Conservation (phyloP, 2,113 vertebrate species). For the Stictonetta naevosa region DNA sequence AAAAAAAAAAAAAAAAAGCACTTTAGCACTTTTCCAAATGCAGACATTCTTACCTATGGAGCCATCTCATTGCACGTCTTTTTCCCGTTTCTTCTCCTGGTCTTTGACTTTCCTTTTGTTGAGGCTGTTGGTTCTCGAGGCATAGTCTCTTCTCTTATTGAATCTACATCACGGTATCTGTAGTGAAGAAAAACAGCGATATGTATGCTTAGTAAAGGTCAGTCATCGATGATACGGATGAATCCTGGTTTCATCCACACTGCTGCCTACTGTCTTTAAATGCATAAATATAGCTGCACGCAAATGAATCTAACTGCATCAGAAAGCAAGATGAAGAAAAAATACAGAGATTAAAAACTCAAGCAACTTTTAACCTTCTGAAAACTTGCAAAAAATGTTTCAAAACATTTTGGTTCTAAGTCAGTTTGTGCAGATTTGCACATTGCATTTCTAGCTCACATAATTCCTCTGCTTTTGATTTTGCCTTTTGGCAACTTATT, state of each 20-base stretch:
- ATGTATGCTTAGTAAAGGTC: neutral
- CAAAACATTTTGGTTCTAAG: neutral
- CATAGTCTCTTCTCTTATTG: neutral
- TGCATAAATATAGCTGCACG: neutral
- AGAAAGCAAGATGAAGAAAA: neutral
- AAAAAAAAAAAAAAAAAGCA: too few relatives aligned
- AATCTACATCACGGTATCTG: neutral
- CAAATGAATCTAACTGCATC: neutral
- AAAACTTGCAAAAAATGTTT: neutral
- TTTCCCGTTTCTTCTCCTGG: neutral
- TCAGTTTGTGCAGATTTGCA: neutral
- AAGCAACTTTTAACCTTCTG: neutral
- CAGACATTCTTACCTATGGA: neutral
- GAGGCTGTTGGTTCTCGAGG: neutral
- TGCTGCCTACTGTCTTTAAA: neutral
- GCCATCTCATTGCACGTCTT: neutral
- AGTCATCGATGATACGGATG: neutral
- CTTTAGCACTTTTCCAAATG: neutral
- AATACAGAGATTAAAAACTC: rapidly evolving
- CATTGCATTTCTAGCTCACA: neutral
- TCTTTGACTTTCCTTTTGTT: neutral
- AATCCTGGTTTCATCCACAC: neutral
- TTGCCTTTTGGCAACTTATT: slow-evolving; percentile 60
- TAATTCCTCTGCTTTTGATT: slow-evolving; percentile 19
- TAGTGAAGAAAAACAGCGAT: neutral